Evolutionary conservation across 2,888 invertebrate genomes (phyloP).

Genomic region (Aromia moschata): DNA sequence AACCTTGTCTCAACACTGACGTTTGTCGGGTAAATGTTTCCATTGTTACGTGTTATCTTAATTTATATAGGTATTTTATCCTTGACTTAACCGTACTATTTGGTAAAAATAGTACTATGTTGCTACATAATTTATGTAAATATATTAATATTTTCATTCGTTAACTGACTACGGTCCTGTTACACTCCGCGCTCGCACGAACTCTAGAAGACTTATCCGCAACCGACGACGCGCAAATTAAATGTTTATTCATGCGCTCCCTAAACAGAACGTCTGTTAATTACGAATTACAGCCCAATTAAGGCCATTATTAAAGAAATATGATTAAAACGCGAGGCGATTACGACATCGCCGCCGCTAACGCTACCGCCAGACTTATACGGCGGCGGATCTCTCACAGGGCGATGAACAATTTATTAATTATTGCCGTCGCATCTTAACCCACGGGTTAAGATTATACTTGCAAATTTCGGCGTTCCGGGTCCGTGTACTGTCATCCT

Average conservation of each 20-base stretch:
- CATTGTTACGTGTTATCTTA: too few species aligned
- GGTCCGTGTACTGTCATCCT: slow-evolving; percentile 3
- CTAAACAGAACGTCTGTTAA: neutral
- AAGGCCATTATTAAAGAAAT: slow-evolving; percentile 6
- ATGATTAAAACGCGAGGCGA: neutral
- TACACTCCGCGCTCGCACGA: too few species aligned
- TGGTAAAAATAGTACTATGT: too few species aligned
- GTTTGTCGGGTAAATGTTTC: too few species aligned
- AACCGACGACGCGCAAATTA: too few species aligned
- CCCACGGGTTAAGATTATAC: slow-evolving; percentile 21
- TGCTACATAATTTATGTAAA: too few species aligned
- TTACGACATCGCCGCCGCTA: slow-evolving; percentile 7
- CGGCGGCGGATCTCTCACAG: slow-evolving; percentile 1
- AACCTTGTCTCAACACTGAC: too few species aligned
- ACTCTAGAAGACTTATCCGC: too few species aligned
- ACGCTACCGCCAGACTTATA: slow-evolving; percentile 2
- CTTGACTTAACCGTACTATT: too few species aligned
- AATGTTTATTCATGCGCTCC: neutral
- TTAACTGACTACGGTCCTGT: too few species aligned
- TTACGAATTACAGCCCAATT: slow-evolving; percentile 3
- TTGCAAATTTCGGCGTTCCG: slow-evolving; percentile 15
- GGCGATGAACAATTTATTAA: slow-evolving; percentile 14
- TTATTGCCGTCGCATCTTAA: slow-evolving; percentile 15
- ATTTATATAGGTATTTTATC: too few species aligned
- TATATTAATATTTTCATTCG: too few species aligned